Percentiles rank a stretch among this genome's conserved stretches.
phyloP scores from a whole-genome alignment of 2,113 vertebrate genomes.

The Notarius lentiginosus region DNA sequence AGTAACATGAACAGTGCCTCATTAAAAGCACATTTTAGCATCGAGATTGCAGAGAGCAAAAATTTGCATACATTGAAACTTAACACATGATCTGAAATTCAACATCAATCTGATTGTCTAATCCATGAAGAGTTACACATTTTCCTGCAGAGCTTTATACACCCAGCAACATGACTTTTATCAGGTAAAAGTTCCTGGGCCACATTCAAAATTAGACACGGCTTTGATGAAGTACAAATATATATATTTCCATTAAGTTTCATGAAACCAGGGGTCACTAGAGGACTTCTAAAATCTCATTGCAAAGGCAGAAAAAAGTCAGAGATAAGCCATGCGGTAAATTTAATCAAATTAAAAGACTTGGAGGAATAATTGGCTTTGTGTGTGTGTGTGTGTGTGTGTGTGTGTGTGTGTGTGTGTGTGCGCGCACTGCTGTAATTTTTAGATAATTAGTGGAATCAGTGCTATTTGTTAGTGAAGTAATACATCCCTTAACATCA shows the following conservation, averaged over 20 bases:
- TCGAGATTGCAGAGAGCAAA: neutral
- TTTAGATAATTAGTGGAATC: neutral
- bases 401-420: neutral
- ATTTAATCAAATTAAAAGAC: conserved; percentile 54
- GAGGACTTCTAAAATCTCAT: conserved; percentile 32
- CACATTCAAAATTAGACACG: conserved; percentile 21
- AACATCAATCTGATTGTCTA: neutral
- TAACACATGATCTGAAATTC: neutral
- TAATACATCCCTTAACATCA: neutral
- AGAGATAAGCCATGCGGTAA: conserved; percentile 48
- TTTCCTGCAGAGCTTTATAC: neutral
- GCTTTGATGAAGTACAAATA: conserved; percentile 18
- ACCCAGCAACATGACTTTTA: neutral
- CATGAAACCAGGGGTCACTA: conserved; percentile 36
- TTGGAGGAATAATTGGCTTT: conserved; percentile 48
- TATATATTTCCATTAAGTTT: conserved; percentile 35
- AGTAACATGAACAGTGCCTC: neutral
- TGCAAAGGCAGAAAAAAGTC: conserved; percentile 17
- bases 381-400: neutral
- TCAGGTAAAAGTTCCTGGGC: conserved; percentile 8
- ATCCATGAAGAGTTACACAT: neutral
- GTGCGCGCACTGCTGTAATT: neutral
- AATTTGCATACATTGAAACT: neutral
- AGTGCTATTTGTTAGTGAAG: neutral
- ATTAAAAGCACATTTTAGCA: neutral